These are phyloP conservation scores for Prietella phreatophila DNA, from an alignment of 2,113 vertebrate species.

Conservation along the genomic window DNA sequence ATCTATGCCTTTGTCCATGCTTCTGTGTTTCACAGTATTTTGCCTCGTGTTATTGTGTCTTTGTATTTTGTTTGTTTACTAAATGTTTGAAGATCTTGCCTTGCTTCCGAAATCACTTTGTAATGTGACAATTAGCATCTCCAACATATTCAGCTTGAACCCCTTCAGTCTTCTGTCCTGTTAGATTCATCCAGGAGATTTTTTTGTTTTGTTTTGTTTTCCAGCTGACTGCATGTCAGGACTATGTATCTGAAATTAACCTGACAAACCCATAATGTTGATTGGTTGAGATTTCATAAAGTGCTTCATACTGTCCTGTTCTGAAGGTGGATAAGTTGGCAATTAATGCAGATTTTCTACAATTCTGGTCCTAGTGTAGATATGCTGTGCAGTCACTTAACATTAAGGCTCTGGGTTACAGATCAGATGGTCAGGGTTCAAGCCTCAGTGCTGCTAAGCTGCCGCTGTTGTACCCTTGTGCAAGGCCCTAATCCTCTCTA, in stretches of 20 bases:
- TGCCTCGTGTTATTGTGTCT: no score
- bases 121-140: no score
- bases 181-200: background rate
- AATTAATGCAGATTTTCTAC: background rate
- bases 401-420: no score
- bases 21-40: no score
- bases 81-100: no score
- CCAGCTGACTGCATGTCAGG: background rate
- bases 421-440: no score
- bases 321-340: background rate
- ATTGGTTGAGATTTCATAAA: background rate
- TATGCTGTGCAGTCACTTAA: background rate
- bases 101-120: no score
- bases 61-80: no score
- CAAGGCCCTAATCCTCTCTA: no score
- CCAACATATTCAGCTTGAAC: background rate
- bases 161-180: background rate
- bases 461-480: no score
- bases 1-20: no score
- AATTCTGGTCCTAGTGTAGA: background rate
- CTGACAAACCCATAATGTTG: background rate
- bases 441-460: no score
- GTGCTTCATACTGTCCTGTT: background rate
- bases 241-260: background rate
- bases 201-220: background rate